A percentile compares a stretch with the other conserved stretches of the same genome.
These are phyloP conservation scores for Lordiphosa clarofinis DNA, from an alignment of 1,140 invertebrate genomes.

Conservation along the genomic window DNA sequence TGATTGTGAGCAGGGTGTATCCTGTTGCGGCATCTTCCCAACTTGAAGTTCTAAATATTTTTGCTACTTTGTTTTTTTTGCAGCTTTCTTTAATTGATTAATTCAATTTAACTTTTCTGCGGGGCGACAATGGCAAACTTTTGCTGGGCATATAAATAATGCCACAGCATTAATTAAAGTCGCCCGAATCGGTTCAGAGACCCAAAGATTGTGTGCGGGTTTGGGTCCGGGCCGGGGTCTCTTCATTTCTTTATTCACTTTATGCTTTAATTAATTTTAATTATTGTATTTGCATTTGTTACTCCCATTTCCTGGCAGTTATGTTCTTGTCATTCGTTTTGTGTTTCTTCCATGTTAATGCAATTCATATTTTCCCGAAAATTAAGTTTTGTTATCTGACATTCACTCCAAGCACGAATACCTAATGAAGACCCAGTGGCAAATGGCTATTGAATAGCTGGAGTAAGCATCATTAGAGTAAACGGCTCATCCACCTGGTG, in stretches of 20 bases:
- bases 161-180: conserved; percentile 66
- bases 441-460: conserved; percentile 1
- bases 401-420: conserved; percentile 3
- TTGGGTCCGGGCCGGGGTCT: not conserved
- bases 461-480: not conserved
- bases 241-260: conserved; percentile 63
- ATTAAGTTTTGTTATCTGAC: conserved; percentile 8
- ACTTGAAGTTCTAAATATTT: conserved; percentile 4
- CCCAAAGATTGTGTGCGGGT: not conserved
- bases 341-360: conserved; percentile 2
- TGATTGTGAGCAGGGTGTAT: conserved; percentile 4
- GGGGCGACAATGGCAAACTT: conserved; percentile 42
- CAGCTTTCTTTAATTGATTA: conserved; percentile 42
- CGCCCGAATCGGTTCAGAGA: conserved; percentile 13
- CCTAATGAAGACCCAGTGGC: conserved; percentile 2
- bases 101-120: conserved; percentile 59
- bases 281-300: conserved; percentile 70
- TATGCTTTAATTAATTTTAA: conserved; percentile 68
- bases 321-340: not conserved
- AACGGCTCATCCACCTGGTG: no score
- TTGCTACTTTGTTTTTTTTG: conserved; percentile 10
- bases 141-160: conserved; percentile 58
- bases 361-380: conserved; percentile 17
- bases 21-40: not conserved
- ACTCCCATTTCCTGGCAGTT: not conserved